Evolutionary conservation across 1,140 invertebrate species (phyloP).

Genomic region (Drosophila pruinosa): DNA sequence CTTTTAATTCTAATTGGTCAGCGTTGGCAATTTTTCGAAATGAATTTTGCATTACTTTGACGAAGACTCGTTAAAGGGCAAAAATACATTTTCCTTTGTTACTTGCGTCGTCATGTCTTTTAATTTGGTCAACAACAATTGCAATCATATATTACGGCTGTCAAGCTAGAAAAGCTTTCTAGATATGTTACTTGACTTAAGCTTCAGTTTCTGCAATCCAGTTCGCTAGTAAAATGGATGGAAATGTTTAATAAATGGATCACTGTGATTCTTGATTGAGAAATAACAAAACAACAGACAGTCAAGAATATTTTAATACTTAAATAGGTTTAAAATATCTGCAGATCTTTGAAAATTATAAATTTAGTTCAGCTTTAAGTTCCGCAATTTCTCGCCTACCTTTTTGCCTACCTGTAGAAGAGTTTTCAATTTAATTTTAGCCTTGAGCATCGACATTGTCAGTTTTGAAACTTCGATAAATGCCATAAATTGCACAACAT

Average conservation of each 20-base stretch:
- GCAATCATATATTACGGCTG: background rate
- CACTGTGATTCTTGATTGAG: no score
- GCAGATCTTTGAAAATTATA: background rate
- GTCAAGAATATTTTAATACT: no score
- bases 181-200: background rate
- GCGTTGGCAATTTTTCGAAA: constrained; percentile 55
- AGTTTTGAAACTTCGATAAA: constrained; percentile 48
- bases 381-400: background rate
- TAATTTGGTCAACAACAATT: constrained; percentile 14
- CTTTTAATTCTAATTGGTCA: constrained; percentile 57
- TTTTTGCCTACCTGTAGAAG: constrained; percentile 1
- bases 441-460: background rate
- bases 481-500: constrained; percentile 53
- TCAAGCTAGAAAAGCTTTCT: background rate
- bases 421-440: constrained; percentile 26
- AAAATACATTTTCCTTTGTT: constrained; percentile 4
- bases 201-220: background rate
- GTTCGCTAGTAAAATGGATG: no score
- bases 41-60: constrained; percentile 47
- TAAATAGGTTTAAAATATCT: no score
- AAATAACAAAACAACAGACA: no score
- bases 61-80: constrained; percentile 6
- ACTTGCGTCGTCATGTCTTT: constrained; percentile 24
- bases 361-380: background rate
- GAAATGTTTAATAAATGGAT: no score